Evolutionary conservation across 2,797 vertebrate genomes (phyloP).

Genomic region (Sebastiscus tertius): DNA sequence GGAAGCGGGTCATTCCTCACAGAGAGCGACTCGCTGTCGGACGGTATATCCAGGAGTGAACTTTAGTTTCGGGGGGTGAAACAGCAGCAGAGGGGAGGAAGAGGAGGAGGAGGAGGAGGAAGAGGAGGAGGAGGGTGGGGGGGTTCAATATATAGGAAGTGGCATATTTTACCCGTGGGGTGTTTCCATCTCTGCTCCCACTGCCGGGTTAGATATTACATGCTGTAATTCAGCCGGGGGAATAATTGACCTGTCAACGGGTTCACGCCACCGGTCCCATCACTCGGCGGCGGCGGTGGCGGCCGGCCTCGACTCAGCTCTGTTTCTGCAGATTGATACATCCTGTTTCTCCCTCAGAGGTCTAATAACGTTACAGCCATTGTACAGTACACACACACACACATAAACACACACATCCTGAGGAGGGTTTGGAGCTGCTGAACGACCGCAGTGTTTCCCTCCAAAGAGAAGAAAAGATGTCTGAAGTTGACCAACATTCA

Average conservation of each 20-base stretch:
- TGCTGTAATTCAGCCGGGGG: conserved; percentile 78
- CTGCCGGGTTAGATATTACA: conserved; percentile 72
- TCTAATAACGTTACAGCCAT: conserved; percentile 43
- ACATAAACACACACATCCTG: conserved; percentile 1
- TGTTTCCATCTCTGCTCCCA: conserved; percentile 67
- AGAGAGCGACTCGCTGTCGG: conserved; percentile 4
- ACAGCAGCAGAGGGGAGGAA: background rate
- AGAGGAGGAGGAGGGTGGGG: background rate
- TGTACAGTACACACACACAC: conserved; percentile 4
- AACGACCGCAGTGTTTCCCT: background rate
- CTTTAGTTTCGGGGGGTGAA: conserved; percentile 42
- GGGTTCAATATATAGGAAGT: conserved; percentile 63
- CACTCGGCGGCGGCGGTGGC: conserved; percentile 43
- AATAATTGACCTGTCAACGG: conserved; percentile 83
- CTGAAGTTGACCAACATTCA: background rate
- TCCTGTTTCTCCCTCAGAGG: conserved; percentile 58
- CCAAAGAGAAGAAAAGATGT: background rate
- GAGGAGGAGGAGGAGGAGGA: background rate
- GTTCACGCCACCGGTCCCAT: conserved; percentile 65
- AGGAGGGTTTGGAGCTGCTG: background rate
- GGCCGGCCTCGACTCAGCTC: conserved; percentile 27
- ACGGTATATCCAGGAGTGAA: conserved; percentile 33
- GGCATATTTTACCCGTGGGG: conserved; percentile 63
- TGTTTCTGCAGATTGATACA: conserved; percentile 74
- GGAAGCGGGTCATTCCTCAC: conserved; percentile 15